Conservation (phyloP, 2,797 vertebrate genomes). For the Leucoraja ocellata region DNA sequence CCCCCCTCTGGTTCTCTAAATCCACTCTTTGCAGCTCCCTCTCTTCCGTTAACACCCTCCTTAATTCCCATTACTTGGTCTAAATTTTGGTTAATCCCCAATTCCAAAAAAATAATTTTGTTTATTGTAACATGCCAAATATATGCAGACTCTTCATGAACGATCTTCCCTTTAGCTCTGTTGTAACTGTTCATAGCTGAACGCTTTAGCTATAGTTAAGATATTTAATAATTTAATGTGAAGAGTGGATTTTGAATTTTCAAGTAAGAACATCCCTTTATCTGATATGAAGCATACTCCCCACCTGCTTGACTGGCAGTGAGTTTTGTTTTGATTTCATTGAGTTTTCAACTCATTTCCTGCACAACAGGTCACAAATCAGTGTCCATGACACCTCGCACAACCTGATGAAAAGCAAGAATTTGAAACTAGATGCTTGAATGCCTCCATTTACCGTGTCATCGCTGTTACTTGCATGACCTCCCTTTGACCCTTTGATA, state of each 20-base stretch:
- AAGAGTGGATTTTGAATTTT: not conserved
- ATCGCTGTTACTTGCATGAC: not conserved
- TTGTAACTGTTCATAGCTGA: not conserved
- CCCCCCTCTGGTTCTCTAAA: too few relatives aligned
- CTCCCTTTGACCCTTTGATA: constrained; percentile 9
- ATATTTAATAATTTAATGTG: not conserved
- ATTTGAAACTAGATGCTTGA: not conserved
- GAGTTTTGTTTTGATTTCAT: not conserved
- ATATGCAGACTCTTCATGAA: not conserved
- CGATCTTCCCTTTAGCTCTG: not conserved
- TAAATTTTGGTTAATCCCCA: not conserved
- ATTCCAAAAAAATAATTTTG: not conserved
- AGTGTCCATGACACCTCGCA: not conserved
- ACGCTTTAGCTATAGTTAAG: not conserved
- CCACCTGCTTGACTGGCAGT: not conserved
- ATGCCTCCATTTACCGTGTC: not conserved
- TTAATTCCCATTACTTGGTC: not conserved
- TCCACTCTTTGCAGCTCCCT: not conserved
- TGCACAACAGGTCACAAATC: not conserved
- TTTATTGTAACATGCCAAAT: not conserved
- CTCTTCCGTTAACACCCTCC: not conserved
- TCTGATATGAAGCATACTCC: not conserved
- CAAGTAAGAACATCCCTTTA: not conserved
- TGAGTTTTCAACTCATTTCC: not conserved
- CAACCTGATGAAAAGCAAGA: not conserved